These are phyloP conservation scores for Myiozetetes cayanensis DNA, from an alignment of 2,113 vertebrate species.

Conservation along the genomic window DNA sequence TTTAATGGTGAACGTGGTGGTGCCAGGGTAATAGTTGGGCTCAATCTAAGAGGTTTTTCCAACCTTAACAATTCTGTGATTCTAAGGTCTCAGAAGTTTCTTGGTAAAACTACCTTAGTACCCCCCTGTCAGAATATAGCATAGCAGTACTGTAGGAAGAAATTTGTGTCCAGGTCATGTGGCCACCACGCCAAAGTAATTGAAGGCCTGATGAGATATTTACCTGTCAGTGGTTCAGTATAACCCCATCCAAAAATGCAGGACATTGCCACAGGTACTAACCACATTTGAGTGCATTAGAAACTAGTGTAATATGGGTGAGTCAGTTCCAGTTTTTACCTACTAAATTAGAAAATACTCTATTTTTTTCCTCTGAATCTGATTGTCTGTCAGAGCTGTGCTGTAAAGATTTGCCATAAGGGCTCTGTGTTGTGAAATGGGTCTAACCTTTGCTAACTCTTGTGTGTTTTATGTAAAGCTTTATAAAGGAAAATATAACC, in stretches of 20 bases:
- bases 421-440: neutral
- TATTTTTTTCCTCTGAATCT: neutral
- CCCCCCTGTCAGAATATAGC: neutral
- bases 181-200: neutral
- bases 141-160: neutral
- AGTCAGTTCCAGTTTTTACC: neutral
- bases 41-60: neutral
- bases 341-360: neutral
- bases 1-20: neutral
- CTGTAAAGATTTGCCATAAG: neutral
- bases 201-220: neutral
- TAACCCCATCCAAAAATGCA: neutral
- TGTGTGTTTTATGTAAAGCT: neutral
- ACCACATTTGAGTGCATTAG: neutral
- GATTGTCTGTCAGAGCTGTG: neutral
- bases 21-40: neutral
- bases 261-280: neutral
- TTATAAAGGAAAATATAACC: neutral
- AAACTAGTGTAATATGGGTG: neutral
- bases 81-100: neutral
- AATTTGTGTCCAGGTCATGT: neutral
- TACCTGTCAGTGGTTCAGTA: neutral
- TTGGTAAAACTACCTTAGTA: neutral
- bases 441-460: neutral
- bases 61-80: fast-evolving